A percentile compares a stretch with the other conserved stretches of the same genome.
These are phyloP conservation scores for Phoeniculus purpureus DNA, from an alignment of 2,797 vertebrate species.

Conservation along the genomic window DNA sequence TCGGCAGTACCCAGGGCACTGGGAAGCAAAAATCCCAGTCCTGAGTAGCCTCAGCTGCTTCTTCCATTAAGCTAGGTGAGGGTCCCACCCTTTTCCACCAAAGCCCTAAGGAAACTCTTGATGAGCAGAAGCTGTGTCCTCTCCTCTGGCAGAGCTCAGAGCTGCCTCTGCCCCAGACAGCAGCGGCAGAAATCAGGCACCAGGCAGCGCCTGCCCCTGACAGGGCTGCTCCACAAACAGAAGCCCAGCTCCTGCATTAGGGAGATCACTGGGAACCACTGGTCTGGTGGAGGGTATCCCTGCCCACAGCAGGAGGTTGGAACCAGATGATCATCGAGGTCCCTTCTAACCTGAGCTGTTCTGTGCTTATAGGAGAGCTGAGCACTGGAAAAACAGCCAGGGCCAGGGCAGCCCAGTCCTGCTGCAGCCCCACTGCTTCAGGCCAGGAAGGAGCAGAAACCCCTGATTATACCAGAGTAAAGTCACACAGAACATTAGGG, in stretches of 20 bases:
- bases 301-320: neutral
- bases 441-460: neutral
- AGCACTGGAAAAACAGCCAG: no score
- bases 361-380: neutral
- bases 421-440: neutral
- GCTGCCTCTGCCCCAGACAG: neutral
- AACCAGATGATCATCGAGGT: neutral
- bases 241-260: no score
- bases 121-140: neutral
- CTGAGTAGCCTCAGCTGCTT: neutral
- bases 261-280: neutral
- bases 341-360: neutral
- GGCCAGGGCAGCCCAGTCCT: neutral
- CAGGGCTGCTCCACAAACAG: fast-evolving
- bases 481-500: no score
- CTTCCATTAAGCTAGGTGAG: neutral
- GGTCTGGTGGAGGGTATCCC: neutral
- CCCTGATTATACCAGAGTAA: no score
- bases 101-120: neutral
- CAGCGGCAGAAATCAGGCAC: neutral
- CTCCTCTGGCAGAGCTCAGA: neutral
- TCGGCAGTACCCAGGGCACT: fast-evolving
- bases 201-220: fast-evolving
- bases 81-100: neutral
- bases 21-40: neutral